Percentiles rank a stretch among this genome's conserved stretches.
Conservation (phyloP, 2,888 invertebrate species). For the Trilocha varians region DNA sequence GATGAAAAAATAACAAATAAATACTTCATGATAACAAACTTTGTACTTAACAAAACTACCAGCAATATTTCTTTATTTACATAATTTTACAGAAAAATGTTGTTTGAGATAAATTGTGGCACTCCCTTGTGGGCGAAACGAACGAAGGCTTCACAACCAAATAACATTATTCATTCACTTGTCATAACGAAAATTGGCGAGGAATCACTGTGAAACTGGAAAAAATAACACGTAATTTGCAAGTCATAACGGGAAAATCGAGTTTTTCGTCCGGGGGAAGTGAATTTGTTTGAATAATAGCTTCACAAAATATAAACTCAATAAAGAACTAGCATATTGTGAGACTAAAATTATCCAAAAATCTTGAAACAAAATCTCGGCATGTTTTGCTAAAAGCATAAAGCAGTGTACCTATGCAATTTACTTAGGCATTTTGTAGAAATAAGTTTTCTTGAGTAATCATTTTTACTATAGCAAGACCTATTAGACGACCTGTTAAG, state of each 20-base stretch:
- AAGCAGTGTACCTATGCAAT: too few relatives aligned
- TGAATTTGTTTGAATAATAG: slow-evolving; percentile 5
- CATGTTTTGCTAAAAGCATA: too few relatives aligned
- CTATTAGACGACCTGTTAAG: too few relatives aligned
- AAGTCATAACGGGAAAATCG: slow-evolving; percentile 10
- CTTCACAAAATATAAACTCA: slow-evolving; percentile 1
- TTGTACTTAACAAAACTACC: too few relatives aligned
- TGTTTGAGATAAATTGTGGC: slow-evolving; percentile 25
- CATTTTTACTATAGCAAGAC: too few relatives aligned
- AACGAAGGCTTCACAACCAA: slow-evolving; percentile 32
- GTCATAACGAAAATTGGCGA: slow-evolving; percentile 55
- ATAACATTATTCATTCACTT: slow-evolving; percentile 61
- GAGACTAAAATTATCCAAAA: not conserved
- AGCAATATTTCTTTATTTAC: not conserved
- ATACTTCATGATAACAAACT: too few relatives aligned
- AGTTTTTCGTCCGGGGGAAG: slow-evolving; percentile 5
- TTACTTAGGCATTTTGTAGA: too few relatives aligned
- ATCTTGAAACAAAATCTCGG: too few relatives aligned
- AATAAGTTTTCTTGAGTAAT: too few relatives aligned
- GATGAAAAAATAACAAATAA: too few relatives aligned
- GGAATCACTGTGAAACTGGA: slow-evolving; percentile 27
- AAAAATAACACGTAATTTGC: slow-evolving; percentile 9
- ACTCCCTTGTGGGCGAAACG: slow-evolving; percentile 36
- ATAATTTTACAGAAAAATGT: slow-evolving; percentile 1
- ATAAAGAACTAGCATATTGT: not conserved